Evolutionary conservation across 2,113 vertebrate species (phyloP), one percentile per base, ranked within the genome.

Genomic region (Marmota flaviventris): DNA sequence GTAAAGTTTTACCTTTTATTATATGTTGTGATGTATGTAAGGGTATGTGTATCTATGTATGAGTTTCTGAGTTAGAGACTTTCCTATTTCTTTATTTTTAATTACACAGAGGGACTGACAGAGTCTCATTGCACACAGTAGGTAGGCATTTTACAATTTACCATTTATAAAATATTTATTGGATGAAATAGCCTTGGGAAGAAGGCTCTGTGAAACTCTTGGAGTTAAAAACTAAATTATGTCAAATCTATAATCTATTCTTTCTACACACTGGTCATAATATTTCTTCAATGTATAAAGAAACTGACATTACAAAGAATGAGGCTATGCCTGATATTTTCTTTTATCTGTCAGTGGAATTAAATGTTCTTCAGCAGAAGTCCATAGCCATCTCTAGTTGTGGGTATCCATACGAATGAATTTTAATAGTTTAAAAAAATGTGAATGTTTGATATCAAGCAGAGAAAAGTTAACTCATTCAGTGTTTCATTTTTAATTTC

Each of bases 271-370:
- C 22, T 67, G 37, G 42, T 94, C 75, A 95, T 97, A 95, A 96
- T 97, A 95, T 97, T 97, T 97, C 92, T 90, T 95, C 81, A 91
- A 87, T 9, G 76, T 95, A 89, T 70, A 93, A 95, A 96, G 42
- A 79, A 86, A 89, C 25, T 97, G 91, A 97, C 92, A 97, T 61
- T 91, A 70, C 85, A 89, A 93, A 92, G 56, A 10, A 96, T 89
- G 65, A 97, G 56, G 17, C 61, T 96, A 3, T 94, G 45, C 51
- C 56, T 17, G 7, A 42, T 83, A 93, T 94, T 96, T 96, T 75
- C 45, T 96, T 97, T 95, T 69, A 92, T 78, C 17, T 97, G 75
- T 93, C 65, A 87, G 75, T 90, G 48, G 20, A 90, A 90, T 95
- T 91, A 93, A 96, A 81, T 77, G 2, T 95, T 91, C 88, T 89